A percentile compares a stretch with the other conserved stretches of the same genome.
phyloP scores from a whole-genome alignment of 2,113 vertebrate genomes.

The Oncorhynchus masou region DNA sequence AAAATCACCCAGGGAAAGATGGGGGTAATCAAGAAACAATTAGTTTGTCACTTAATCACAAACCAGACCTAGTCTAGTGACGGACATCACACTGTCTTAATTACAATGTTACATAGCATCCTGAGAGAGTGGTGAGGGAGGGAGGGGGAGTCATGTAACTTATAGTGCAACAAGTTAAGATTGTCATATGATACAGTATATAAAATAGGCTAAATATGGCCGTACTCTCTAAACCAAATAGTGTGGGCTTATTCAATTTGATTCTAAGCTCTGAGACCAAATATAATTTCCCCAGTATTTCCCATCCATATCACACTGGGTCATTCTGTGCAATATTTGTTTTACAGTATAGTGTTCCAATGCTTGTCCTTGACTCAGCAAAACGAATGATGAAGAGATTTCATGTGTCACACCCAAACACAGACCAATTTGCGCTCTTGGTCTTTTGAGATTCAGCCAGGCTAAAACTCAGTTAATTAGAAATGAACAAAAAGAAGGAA shows the following conservation, averaged over 20 bases:
- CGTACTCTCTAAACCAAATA: no score
- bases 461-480: conserved; percentile 70
- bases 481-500: conserved; percentile 55
- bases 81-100: no score
- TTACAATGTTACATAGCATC: no score
- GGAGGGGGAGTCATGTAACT: not conserved
- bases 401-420: conserved; percentile 50
- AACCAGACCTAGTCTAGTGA: conserved; percentile 4
- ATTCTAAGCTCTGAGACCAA: not conserved
- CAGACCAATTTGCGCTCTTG: conserved; percentile 52
- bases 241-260: no score
- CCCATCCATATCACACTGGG: not conserved
- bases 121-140: not conserved
- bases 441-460: conserved; percentile 69
- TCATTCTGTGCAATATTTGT: not conserved
- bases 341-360: not conserved
- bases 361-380: conserved; percentile 58
- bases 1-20: conserved; percentile 41
- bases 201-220: no score
- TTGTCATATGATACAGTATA: not conserved
- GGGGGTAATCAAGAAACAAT: conserved; percentile 53
- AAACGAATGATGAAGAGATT: conserved; percentile 61
- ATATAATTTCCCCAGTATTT: not conserved
- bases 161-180: no score
- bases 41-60: conserved; percentile 50